These are phyloP conservation scores for Branchipolynoe longqiensis DNA, from an alignment of 2,888 invertebrate genomes.

Conservation along the genomic window DNA sequence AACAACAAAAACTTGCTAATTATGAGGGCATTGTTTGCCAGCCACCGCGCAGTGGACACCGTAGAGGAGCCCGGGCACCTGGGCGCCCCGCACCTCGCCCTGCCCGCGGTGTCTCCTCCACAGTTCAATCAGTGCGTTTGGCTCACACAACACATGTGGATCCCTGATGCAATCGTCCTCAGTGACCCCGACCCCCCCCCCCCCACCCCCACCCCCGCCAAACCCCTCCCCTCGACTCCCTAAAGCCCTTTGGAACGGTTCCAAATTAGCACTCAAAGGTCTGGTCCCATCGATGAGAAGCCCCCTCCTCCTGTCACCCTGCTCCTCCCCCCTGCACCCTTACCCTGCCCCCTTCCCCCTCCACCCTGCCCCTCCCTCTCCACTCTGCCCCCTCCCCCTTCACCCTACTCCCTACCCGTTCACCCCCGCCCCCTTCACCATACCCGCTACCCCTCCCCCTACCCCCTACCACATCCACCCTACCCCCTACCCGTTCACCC, in stretches of 20 bases:
- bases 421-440: too few relatives aligned
- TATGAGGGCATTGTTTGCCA: background rate
- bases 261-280: conserved; percentile 21
- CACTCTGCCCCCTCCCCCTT: background rate
- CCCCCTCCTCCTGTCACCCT: too few relatives aligned
- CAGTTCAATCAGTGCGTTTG: conserved; percentile 17
- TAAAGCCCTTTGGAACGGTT: background rate
- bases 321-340: background rate
- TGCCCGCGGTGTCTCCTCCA: background rate
- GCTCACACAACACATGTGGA: background rate
- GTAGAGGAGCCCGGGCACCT: background rate
- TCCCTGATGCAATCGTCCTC: background rate
- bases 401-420: background rate
- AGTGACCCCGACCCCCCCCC: conserved; percentile 24
- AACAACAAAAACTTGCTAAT: background rate
- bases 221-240: too few relatives aligned
- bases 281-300: background rate
- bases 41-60: background rate
- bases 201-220: too few relatives aligned
- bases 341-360: background rate
- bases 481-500: too few relatives aligned
- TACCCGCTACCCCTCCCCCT: too few relatives aligned
- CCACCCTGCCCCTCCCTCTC: background rate
- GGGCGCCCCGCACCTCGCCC: background rate
- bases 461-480: too few relatives aligned